Conservation (phyloP, 2,888 invertebrate genomes). For the Tenthredo amoena region DNA sequence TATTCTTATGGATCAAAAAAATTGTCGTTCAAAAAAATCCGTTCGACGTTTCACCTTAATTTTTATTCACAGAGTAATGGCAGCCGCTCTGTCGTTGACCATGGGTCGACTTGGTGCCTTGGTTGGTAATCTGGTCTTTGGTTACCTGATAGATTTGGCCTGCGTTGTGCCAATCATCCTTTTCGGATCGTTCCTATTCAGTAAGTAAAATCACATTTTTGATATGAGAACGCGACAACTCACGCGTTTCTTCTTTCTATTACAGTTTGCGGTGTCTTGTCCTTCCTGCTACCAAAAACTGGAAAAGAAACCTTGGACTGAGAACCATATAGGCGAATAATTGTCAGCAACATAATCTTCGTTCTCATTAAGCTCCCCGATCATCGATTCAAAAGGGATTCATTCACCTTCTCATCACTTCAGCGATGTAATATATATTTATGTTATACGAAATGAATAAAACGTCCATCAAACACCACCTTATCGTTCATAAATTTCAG, state of each 20-base stretch:
- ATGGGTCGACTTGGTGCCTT: constrained; percentile 89
- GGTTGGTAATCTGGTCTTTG: constrained; percentile 88
- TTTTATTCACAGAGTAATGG: constrained; percentile 85
- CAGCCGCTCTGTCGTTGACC: constrained; percentile 88
- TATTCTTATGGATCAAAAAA: neutral
- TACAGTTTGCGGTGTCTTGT: constrained; percentile 87
- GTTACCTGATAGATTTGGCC: constrained; percentile 89
- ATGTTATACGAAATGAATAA: neutral
- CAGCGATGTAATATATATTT: neutral
- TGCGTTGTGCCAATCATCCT: constrained; percentile 88
- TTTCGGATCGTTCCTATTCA: constrained; percentile 86
- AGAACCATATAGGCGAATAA: constrained; percentile 37
- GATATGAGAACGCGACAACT: neutral
- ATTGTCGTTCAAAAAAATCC: neutral
- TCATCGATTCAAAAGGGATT: neutral
- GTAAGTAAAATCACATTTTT: constrained; percentile 79
- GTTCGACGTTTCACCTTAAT: neutral
- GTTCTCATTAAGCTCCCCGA: neutral
- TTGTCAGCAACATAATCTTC: neutral
- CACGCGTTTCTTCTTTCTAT: constrained; percentile 66
- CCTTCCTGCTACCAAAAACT: constrained; percentile 88
- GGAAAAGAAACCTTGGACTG: constrained; percentile 87
- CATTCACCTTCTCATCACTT: neutral
- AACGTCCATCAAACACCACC: neutral
- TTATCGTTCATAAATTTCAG: neutral